Evolutionary conservation across 1,140 invertebrate genomes (phyloP), one percentile per base, ranked within the genome.

Genomic region (Drosophila lacertosa): DNA sequence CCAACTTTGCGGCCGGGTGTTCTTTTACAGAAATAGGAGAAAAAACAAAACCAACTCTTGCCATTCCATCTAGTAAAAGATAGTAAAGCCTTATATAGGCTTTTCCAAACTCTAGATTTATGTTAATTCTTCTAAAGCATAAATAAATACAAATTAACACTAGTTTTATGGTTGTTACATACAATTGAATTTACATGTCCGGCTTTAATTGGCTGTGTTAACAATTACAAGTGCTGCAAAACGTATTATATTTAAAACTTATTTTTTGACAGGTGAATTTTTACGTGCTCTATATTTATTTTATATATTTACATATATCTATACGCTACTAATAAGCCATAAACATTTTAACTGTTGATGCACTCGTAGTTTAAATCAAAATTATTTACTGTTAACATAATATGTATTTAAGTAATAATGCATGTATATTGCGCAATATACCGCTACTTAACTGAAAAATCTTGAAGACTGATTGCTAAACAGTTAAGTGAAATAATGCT

Each of bases 321-420:
- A 20, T 20, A 18, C 1, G 2, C 18, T 7, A 29, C 9, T 9
- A 7, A 24, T 13, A 45, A 47, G 6, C 0, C n/a, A 39, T 37
- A 48, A 18, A 24, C 15, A 16, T 18, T 0, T 35, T 32, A 33
- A 11, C 18, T n/a, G 11, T 16, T 33, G 29, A 32, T 51, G 16
- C 11, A 18, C 13, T 20, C 10, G 16, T 33, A 32, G 11, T 22
- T 24, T 32, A 22, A 32, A 54, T n/a, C 9, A 26, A 15, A 64
- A 10, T 33, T 45, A 42, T 16, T 55, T 24, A 20, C 18, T 32
- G 22, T 24, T 45, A 29, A 57, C 13, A 64, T 45, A 39, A 37
- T 45, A 24, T 45, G 13, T 47, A 35, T 15, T 37, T 55, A 64
- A 26, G 40, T 57, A 57, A 29, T 65, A 22, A 65, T 65, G 29